A percentile compares a stretch with the other conserved stretches of the same genome.
Conservation (phyloP, 2,113 vertebrate species). For the Tetrao urogallus region DNA sequence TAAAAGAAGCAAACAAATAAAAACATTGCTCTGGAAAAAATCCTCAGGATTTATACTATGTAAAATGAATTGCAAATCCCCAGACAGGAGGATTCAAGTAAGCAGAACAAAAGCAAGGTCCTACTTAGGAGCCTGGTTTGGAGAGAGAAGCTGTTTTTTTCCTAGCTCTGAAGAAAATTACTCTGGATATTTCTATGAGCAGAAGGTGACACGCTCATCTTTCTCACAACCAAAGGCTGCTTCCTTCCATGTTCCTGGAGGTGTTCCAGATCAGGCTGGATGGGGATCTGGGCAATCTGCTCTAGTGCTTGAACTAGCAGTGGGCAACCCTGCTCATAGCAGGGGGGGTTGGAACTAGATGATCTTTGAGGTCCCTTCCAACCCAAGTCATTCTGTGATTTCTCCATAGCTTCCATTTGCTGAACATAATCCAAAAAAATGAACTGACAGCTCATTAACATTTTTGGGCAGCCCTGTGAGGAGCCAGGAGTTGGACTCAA, state of each 20-base stretch:
- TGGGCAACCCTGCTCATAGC: too few relatives aligned
- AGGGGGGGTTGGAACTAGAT: too few relatives aligned
- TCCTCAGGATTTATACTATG: neutral
- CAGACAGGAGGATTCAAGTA: neutral
- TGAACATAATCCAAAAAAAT: neutral
- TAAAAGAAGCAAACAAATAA: slow-evolving; percentile 26
- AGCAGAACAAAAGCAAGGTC: neutral
- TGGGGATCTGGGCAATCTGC: too few relatives aligned
- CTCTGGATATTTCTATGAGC: neutral
- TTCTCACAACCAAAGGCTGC: neutral
- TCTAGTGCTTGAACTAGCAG: too few relatives aligned
- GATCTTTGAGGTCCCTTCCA: too few relatives aligned
- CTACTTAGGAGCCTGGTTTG: neutral
- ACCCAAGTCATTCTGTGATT: too few relatives aligned
- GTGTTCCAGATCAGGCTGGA: too few relatives aligned
- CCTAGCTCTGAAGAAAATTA: neutral
- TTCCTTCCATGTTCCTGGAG: neutral
- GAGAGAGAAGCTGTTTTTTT: neutral
- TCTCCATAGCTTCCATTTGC: neutral
- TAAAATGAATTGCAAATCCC: slow-evolving; percentile 25
- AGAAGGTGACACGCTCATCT: neutral
- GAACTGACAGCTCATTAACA: neutral
- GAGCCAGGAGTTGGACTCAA: too few relatives aligned
- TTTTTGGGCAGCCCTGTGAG: too few relatives aligned
- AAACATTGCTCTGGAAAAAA: neutral